Evolutionary conservation across 2,113 vertebrate genomes (phyloP).

Genomic region (Gymnarchus niloticus): DNA sequence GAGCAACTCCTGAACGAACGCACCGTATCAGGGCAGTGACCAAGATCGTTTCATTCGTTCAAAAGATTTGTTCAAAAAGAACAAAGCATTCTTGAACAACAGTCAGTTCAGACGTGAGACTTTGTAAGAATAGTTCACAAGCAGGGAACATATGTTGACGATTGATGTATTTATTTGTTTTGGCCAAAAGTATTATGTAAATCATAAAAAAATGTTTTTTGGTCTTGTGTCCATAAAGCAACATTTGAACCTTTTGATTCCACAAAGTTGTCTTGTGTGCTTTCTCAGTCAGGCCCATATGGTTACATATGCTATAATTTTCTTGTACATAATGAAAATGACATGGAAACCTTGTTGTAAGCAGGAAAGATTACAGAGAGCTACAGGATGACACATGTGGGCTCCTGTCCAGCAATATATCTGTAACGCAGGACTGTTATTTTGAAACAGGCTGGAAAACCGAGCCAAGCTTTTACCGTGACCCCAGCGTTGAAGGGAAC

Average conservation of each 20-base stretch:
- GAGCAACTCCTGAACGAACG: too few relatives aligned
- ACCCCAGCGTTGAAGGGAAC: background rate
- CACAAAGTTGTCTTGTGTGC: background rate
- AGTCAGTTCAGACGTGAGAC: background rate
- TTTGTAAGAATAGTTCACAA: background rate
- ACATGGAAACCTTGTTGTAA: background rate
- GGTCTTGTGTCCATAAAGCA: background rate
- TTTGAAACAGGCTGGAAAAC: background rate
- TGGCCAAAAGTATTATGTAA: background rate
- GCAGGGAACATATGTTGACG: background rate
- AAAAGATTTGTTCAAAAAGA: background rate
- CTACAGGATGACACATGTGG: background rate
- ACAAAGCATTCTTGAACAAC: too few relatives aligned
- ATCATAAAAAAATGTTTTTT: background rate
- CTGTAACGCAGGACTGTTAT: conserved; percentile 38
- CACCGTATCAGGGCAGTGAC: background rate
- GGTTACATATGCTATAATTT: conserved; percentile 6
- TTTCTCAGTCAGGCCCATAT: background rate
- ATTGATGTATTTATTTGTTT: background rate
- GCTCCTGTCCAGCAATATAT: conserved; percentile 17
- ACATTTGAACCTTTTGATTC: background rate
- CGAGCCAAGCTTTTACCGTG: background rate
- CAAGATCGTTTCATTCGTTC: background rate
- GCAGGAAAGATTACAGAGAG: conserved; percentile 14
- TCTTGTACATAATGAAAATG: conserved; percentile 6